Evolutionary conservation across 92 coral and sea anemone species (phyloP), one percentile per base, ranked within the genome.

Genomic region (Umimayanthus kanabou): DNA sequence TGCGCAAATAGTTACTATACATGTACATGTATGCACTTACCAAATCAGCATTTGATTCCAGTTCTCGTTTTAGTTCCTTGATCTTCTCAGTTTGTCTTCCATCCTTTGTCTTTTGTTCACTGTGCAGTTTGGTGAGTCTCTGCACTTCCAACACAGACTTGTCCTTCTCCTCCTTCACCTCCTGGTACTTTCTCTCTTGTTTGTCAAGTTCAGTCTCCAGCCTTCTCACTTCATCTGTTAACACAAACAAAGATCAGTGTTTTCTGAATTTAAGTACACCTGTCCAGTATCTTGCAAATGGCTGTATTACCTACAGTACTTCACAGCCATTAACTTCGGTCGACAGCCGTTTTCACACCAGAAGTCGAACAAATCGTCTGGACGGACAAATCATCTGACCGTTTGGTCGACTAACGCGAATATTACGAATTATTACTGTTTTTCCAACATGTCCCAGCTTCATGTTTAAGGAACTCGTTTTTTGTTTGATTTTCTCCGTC

Each of bases 1-100:
- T 14, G 58, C 58, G 18, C 2, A 53, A 53, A 53, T 16, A 9
- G 6, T 47, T 11, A 47, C 50, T 0, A 45, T 5, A 45, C 49
- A 45, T 45, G 49, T 45, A 45, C 49, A 45, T 74, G 9, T 1
- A 40, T 74, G 9, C 1, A 40, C 93, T 80, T 88, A 97, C 99
- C 93, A 97, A 89, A 37, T 93, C 96, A 73, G 92, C 94, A 45
- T 95, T 97, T 39, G 99, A 96, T 18, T 95, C 95, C 74, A 97
- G 90, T 49, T 97, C 92, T 79, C 90, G 91, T 66, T 91, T 92
- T 40, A 95, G 85, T 73, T 95, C 93, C 57, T 91, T 93, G 22
- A 95, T 94, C 92, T 88, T 97, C 74, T 89, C 93, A 4, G 87
- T 40, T 74, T 92, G 98, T 14, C 88, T 90, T 81, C 77, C 77